Evolutionary conservation across 1,140 invertebrate genomes (phyloP).

Genomic region (Artemia franciscana): DNA sequence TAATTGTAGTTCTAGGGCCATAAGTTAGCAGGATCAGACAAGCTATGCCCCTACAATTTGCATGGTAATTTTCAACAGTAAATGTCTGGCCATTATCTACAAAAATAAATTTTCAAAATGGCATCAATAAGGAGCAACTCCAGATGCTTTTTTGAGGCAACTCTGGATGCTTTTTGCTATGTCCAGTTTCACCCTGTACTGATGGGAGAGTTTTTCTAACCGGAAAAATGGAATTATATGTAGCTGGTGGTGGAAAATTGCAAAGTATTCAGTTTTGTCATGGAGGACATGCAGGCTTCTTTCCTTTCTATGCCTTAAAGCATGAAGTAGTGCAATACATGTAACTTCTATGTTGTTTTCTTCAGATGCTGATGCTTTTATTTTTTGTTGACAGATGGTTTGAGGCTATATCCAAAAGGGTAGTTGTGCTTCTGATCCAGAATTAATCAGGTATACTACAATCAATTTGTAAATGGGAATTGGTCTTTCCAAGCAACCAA

Average conservation of each 20-base stretch:
- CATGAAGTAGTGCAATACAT: not conserved
- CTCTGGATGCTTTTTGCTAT: not conserved
- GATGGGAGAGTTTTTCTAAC: not conserved
- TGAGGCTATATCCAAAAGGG: not conserved
- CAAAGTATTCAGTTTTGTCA: not conserved
- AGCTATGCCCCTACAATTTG: not conserved
- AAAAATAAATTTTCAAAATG: not conserved
- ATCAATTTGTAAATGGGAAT: too few species aligned
- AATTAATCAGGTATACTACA: too few species aligned
- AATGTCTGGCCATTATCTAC: not conserved
- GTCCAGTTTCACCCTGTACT: not conserved
- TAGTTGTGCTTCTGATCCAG: too few species aligned
- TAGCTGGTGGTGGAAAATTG: not conserved
- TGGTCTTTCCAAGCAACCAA: too few species aligned
- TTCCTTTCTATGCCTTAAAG: not conserved
- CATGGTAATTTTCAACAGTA: not conserved
- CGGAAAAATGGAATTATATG: not conserved
- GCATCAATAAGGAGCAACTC: not conserved
- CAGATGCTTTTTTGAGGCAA: not conserved
- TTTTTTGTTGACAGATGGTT: not conserved
- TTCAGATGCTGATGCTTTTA: not conserved
- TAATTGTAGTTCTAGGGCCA: not conserved
- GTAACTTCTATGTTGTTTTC: not conserved
- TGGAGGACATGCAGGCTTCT: not conserved
- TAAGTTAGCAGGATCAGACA: not conserved